A percentile compares a stretch with the other conserved stretches of the same genome.
phyloP scores from a whole-genome alignment of 2,888 invertebrate genomes.

The Synanthedon tipuliformis region DNA sequence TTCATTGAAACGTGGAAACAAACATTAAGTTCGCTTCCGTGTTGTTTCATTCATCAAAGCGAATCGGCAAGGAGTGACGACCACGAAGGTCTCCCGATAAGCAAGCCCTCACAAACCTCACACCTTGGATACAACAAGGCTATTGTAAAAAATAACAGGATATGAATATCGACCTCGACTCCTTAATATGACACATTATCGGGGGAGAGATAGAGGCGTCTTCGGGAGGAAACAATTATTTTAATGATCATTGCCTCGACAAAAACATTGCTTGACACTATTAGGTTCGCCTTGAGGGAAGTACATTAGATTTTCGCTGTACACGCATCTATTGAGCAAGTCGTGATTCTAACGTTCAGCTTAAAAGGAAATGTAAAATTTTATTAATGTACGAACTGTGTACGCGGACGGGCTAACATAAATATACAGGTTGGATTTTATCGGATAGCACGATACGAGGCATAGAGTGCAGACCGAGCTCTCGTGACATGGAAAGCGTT shows the following conservation, averaged over 20 bases:
- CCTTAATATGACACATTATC: slow-evolving; percentile 37
- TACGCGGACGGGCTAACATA: slow-evolving; percentile 13
- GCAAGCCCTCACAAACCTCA: slow-evolving; percentile 18
- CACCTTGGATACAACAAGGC: slow-evolving; percentile 21
- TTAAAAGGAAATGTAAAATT: slow-evolving; percentile 8
- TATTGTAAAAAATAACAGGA: slow-evolving; percentile 48
- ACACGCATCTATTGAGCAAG: neutral
- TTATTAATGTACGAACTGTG: neutral
- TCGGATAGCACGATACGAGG: slow-evolving; percentile 22
- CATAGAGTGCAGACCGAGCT: slow-evolving; percentile 31
- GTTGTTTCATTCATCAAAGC: too few relatives aligned
- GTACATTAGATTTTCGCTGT: slow-evolving; percentile 8
- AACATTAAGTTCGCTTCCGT: slow-evolving; percentile 14
- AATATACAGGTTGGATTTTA: slow-evolving; percentile 33
- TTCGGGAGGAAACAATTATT: slow-evolving; percentile 35
- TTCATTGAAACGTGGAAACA: slow-evolving; percentile 12
- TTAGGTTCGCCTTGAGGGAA: slow-evolving; percentile 16
- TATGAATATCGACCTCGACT: slow-evolving; percentile 38
- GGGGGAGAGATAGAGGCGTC: slow-evolving; percentile 15
- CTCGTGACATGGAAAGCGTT: slow-evolving; percentile 54
- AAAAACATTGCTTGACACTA: slow-evolving; percentile 27
- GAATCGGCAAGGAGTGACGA: too few relatives aligned
- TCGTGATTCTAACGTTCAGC: slow-evolving; percentile 1
- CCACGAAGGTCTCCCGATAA: slow-evolving; percentile 19
- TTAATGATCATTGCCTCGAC: slow-evolving; percentile 35